Evolutionary conservation across 2,888 invertebrate genomes (phyloP), one percentile per base, ranked within the genome.

Genomic region (Drosophila recens): DNA sequence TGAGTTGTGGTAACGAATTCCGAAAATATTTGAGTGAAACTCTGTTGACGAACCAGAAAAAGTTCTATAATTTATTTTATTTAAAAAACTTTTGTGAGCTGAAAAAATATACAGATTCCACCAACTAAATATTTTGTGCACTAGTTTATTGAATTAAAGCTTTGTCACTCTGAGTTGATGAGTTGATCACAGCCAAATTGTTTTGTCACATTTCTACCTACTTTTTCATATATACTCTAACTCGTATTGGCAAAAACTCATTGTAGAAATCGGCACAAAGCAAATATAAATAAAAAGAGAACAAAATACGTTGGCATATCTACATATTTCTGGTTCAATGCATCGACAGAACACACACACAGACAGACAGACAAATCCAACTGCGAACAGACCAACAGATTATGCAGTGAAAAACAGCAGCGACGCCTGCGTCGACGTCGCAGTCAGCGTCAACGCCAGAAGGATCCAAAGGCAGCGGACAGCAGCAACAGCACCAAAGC

Each of bases 301-400:
- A 23, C 38, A 51, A 61, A 69, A 73, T 80, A 72, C 69, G 69
- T 80, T 79, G 82, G 68, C 74, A 83, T 84, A 84, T 84, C 89
- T 83, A 72, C 89, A 83, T 78, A 86, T 87, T 89, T 84, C 79
- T 89, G 87, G 89, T 80, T 87, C 84, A 84, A 89, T 84, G 84
- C 89, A 86, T 86, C 52, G 53, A 53, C 63, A 71, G 58, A 58
- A 67, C 59, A 53, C 59, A 63, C 64, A 63, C 34, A 54, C 11
- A 45, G 62, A 56, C 17, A 38, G 15, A 17, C 23, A 57, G 23
- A 40, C 27, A 67, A 61, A 73, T 51, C 57, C 42, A 64, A 59
- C 30, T 30, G 43, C 52, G 52, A 51, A 56, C 42, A 48, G 59
- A 49, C 69, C 54, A 67, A 42, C 53, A 75, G 62, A 70, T 67